Evolutionary conservation across 2,888 invertebrate genomes (phyloP).

Genomic region (Mesochorus sp.): DNA sequence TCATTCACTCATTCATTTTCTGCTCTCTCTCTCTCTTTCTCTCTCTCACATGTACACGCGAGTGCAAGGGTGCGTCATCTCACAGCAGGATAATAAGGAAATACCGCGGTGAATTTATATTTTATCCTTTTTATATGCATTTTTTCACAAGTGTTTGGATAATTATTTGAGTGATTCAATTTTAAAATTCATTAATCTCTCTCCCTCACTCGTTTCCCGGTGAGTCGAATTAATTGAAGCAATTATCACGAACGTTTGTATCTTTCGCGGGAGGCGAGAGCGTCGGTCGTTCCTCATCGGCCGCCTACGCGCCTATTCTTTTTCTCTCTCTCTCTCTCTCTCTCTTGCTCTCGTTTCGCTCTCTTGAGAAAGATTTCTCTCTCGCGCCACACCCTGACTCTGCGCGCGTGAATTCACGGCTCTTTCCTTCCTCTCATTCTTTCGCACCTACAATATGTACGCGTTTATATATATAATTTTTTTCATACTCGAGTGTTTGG

Average conservation of each 20-base stretch:
- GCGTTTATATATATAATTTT: neutral
- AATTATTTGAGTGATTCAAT: conserved; percentile 47
- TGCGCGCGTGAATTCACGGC: conserved; percentile 45
- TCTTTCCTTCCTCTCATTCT: neutral
- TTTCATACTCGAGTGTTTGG: neutral
- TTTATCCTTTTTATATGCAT: neutral
- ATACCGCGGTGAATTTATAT: no score
- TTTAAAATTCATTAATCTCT: conserved; percentile 32
- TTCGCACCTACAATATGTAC: no score
- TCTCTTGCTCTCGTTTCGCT: conserved; percentile 37
- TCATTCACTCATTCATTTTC: no score
- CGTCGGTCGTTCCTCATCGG: conserved; percentile 43
- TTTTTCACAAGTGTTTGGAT: neutral
- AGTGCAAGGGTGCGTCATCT: no score
- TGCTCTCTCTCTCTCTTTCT: no score
- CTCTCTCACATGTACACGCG: no score
- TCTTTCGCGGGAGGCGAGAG: conserved; percentile 26
- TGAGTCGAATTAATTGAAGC: conserved; percentile 47
- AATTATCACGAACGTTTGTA: conserved; percentile 36
- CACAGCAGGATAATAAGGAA: no score
- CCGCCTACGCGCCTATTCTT: conserved; percentile 60
- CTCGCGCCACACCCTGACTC: conserved; percentile 51
- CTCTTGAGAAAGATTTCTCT: conserved; percentile 36
- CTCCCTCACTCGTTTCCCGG: neutral
- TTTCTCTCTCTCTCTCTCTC: conserved; percentile 49